Evolutionary conservation across 2,888 invertebrate species (phyloP).

Genomic region (Opisthograptis luteolata): DNA sequence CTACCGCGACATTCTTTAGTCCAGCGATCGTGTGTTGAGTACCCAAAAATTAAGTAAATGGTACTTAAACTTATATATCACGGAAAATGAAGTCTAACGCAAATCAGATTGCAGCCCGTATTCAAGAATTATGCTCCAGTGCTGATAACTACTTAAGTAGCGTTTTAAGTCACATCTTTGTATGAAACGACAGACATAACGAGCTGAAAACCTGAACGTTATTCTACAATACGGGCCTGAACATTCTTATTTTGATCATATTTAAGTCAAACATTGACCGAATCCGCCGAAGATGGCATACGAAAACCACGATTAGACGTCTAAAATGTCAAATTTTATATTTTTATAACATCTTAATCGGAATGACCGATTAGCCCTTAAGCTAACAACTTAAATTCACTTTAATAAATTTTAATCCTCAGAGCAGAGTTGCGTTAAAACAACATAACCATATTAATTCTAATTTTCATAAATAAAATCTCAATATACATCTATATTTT

Average conservation of each 20-base stretch:
- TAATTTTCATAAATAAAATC: conserved; percentile 18
- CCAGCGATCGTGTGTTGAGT: not conserved
- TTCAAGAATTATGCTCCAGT: no score
- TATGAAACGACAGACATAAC: no score
- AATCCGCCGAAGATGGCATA: not conserved
- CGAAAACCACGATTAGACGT: no score
- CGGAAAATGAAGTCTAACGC: not conserved
- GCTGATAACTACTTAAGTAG: no score
- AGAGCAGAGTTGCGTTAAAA: not conserved
- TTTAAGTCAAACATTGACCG: not conserved
- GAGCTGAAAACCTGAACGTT: no score
- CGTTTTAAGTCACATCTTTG: no score
- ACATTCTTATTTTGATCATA: not conserved
- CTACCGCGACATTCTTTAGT: not conserved
- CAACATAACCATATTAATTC: not conserved
- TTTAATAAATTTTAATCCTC: not conserved
- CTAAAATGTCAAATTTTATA: not conserved
- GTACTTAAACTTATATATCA: not conserved
- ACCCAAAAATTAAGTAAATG: conserved; percentile 1
- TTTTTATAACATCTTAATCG: not conserved
- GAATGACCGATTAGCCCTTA: not conserved
- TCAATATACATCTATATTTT: conserved; percentile 17
- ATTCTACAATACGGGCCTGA: no score
- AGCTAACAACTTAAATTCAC: not conserved
- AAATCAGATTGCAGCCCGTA: not conserved